phyloP scores from a whole-genome alignment of 37 sponge, comb jelly and placozoan genomes.

The Cladorhizidae sp. region DNA sequence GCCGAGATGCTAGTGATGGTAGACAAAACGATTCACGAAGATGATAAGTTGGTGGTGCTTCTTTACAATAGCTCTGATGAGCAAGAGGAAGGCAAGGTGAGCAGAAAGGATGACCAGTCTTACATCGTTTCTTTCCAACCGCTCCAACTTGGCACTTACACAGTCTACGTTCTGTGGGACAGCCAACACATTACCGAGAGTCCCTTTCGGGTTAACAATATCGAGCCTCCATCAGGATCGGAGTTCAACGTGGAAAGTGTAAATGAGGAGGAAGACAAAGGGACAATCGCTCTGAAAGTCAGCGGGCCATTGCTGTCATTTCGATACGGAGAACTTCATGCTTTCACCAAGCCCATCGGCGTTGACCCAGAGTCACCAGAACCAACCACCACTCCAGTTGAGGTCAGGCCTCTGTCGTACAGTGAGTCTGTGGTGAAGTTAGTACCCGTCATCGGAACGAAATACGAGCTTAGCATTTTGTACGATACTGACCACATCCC shows the following conservation, averaged over 20 bases:
- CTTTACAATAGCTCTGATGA: conserved; percentile 25
- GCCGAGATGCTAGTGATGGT: conserved; percentile 32
- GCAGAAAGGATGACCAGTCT: not conserved
- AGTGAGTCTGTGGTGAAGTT: conserved; percentile 28
- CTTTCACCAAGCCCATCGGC: not conserved
- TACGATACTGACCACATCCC: conserved; percentile 65
- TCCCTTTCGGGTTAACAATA: conserved; percentile 63
- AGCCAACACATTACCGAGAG: conserved; percentile 65
- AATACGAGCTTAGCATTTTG: conserved; percentile 53
- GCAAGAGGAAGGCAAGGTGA: conserved; percentile 19
- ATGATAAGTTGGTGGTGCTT: conserved; percentile 36
- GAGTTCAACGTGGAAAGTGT: conserved; percentile 51
- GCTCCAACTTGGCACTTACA: conserved; percentile 48
- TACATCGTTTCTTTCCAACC: conserved; percentile 25
- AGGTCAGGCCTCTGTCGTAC: not conserved
- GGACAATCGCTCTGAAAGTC: conserved; percentile 60
- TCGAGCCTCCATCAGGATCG: conserved; percentile 31
- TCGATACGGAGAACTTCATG: conserved; percentile 10
- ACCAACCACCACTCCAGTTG: not conserved
- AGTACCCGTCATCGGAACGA: conserved; percentile 16
- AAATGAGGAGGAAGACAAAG: conserved; percentile 43
- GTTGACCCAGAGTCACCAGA: not conserved
- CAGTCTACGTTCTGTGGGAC: conserved; percentile 58
- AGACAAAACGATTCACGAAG: conserved; percentile 28
- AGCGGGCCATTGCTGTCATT: conserved; percentile 63